Conservation (phyloP, 2,797 vertebrate species). For the Otus scops region DNA sequence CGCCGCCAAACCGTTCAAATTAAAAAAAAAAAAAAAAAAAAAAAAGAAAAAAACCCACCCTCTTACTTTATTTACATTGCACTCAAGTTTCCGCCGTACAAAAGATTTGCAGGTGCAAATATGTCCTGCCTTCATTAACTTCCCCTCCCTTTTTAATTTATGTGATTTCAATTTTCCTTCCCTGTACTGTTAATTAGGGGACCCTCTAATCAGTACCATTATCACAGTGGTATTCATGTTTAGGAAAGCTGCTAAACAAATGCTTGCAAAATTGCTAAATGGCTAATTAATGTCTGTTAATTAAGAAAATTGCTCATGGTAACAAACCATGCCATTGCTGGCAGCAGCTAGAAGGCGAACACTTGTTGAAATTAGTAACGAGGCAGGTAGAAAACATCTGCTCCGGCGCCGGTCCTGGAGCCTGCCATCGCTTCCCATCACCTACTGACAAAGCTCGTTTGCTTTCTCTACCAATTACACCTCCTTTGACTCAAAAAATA, state of each 20-base stretch:
- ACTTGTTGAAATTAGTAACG: slow-evolving; percentile 84
- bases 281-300: slow-evolving; percentile 90
- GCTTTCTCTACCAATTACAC: slow-evolving; percentile 48
- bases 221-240: slow-evolving; percentile 87
- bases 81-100: slow-evolving; percentile 80
- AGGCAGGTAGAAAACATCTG: slow-evolving; percentile 85
- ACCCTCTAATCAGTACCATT: slow-evolving; percentile 87
- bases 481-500: slow-evolving; percentile 1
- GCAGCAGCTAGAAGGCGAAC: slow-evolving; percentile 84
- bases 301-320: slow-evolving; percentile 87
- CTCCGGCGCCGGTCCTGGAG: slow-evolving; percentile 71
- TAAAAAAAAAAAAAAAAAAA: background rate
- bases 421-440: slow-evolving; percentile 63
- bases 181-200: slow-evolving; percentile 86
- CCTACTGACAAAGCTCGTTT: slow-evolving; percentile 61
- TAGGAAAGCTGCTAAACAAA: slow-evolving; percentile 87
- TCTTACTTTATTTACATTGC: slow-evolving; percentile 80
- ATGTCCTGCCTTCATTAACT: slow-evolving; percentile 84
- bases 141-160: slow-evolving; percentile 85
- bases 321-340: slow-evolving; percentile 85
- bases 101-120: slow-evolving; percentile 87
- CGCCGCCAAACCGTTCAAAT: background rate
- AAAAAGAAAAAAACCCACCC: background rate
- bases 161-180: slow-evolving; percentile 85
- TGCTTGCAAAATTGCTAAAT: slow-evolving; percentile 86